Percentiles rank a stretch among this genome's conserved stretches.
Evolutionary conservation across 2,888 invertebrate genomes (phyloP).

Genomic region (Tenodera sinensis): DNA sequence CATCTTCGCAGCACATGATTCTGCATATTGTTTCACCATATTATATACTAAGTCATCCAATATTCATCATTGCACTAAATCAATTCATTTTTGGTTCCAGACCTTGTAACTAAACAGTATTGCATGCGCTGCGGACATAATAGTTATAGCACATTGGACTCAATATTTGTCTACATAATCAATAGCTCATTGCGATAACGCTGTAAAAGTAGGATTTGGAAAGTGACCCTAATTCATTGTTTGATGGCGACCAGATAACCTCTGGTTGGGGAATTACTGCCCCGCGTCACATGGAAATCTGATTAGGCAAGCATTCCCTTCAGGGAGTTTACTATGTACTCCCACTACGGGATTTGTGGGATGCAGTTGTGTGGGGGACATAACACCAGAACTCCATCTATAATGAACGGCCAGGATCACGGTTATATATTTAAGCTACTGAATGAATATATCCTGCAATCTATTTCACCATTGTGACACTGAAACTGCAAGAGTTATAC

Average conservation of each 20-base stretch:
- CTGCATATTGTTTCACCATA: too few species aligned
- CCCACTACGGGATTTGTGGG: background rate
- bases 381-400: background rate
- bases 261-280: background rate
- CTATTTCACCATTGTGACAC: background rate
- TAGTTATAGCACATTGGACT: background rate
- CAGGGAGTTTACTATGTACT: background rate
- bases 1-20: too few species aligned
- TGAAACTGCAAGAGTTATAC: background rate
- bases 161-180: background rate
- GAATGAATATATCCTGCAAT: background rate
- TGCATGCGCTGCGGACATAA: background rate
- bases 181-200: background rate
- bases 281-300: background rate
- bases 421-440: background rate
- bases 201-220: background rate
- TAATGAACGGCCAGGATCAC: background rate
- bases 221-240: background rate
- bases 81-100: too few species aligned
- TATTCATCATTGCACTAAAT: too few species aligned
- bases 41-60: too few species aligned
- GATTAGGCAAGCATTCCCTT: background rate
- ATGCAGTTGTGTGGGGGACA: background rate
- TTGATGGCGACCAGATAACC: background rate
- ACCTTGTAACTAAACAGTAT: too few species aligned